A percentile compares a stretch with the other conserved stretches of the same genome.
Conservation (phyloP, 2,113 vertebrate genomes). For the Heloderma charlesbogerti region DNA sequence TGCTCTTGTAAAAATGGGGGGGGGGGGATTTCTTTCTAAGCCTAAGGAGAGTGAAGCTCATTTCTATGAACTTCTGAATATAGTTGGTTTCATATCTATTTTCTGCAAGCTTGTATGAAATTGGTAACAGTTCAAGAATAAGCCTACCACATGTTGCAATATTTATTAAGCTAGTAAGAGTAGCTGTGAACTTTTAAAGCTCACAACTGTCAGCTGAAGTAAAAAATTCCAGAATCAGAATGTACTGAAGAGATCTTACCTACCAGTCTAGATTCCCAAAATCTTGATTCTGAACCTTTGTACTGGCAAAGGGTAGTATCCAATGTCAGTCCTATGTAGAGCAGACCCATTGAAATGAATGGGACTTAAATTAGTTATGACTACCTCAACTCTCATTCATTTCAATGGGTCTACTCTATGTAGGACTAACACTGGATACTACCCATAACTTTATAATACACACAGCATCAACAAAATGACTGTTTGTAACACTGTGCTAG, state of each 20-base stretch:
- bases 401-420: too few species aligned
- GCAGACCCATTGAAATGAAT: too few species aligned
- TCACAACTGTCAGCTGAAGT: not conserved
- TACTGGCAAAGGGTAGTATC: not conserved
- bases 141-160: not conserved
- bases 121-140: constrained; percentile 33
- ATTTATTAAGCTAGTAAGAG: constrained; percentile 11
- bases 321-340: too few species aligned
- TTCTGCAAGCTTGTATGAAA: constrained; percentile 16
- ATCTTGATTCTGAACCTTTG: not conserved
- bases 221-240: not conserved
- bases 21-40: not conserved
- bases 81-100: not conserved
- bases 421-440: too few species aligned
- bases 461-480: not conserved
- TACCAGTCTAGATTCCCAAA: not conserved
- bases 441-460: not conserved
- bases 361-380: too few species aligned
- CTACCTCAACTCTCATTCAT: too few species aligned
- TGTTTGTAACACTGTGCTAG: not conserved
- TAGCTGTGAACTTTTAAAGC: constrained; percentile 19
- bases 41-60: not conserved
- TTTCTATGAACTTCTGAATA: not conserved
- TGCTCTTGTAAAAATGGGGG: not conserved
- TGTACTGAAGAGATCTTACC: not conserved